A percentile compares a stretch with the other conserved stretches of the same genome.
phyloP scores from a whole-genome alignment of 2,797 vertebrate species.

The Macroramphosus scolopax region DNA sequence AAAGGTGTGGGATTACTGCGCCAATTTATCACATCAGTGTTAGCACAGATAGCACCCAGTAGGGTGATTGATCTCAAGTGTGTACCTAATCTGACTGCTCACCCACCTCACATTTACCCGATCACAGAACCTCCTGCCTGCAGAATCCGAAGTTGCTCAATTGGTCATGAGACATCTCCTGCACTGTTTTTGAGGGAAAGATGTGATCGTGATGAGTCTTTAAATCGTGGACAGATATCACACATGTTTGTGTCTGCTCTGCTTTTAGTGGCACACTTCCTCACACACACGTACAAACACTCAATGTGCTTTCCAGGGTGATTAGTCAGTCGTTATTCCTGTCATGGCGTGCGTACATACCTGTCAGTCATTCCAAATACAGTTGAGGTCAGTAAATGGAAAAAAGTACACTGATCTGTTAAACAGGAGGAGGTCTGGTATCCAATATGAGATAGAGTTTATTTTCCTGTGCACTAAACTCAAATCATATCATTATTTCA shows the following conservation, averaged over 20 bases:
- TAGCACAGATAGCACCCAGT: constrained; percentile 15
- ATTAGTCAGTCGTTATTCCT: constrained; percentile 37
- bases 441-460: constrained; percentile 1
- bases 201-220: constrained; percentile 44
- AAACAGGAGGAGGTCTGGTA: constrained; percentile 6
- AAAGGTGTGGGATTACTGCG: constrained; percentile 24
- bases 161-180: constrained; percentile 28
- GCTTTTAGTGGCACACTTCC: constrained; percentile 60
- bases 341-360: constrained; percentile 24
- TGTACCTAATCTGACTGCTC: no score
- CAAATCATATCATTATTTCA: no score
- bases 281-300: constrained; percentile 42
- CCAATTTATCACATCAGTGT: constrained; percentile 24
- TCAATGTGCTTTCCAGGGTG: constrained; percentile 6
- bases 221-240: constrained; percentile 61
- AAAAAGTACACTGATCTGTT: constrained; percentile 14
- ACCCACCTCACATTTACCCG: no score
- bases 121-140: constrained; percentile 17
- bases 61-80: constrained; percentile 21
- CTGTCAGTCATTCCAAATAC: constrained; percentile 42
- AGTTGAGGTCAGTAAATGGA: constrained; percentile 25
- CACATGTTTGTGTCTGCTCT: constrained; percentile 68
- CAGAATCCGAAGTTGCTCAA: constrained; percentile 21
- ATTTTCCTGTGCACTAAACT: no score
- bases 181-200: constrained; percentile 42